Evolutionary conservation across 2,888 invertebrate species (phyloP).

Genomic region (Heliconius cydno): DNA sequence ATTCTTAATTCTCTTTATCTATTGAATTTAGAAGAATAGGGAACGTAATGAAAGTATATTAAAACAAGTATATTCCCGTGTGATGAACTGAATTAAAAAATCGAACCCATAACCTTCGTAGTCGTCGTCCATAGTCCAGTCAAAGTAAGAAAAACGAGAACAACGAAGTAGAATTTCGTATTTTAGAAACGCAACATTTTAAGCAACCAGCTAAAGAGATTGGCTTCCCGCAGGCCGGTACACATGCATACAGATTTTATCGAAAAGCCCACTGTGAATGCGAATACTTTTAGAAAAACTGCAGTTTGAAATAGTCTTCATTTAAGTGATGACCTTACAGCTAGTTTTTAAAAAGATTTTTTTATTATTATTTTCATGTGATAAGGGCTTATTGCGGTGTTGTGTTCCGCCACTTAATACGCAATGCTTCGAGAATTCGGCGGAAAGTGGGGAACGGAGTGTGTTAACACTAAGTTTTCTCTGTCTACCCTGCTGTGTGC

Average conservation of each 20-base stretch:
- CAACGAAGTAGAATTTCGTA: neutral
- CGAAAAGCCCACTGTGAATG: conserved; percentile 7
- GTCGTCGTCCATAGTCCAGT: too few species aligned
- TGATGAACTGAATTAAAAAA: too few species aligned
- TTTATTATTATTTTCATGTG: too few species aligned
- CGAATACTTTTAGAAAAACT: conserved; percentile 10
- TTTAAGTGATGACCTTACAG: too few species aligned
- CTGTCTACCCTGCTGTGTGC: too few species aligned
- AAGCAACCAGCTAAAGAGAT: conserved; percentile 18
- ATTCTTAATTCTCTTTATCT: neutral
- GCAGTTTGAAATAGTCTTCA: neutral
- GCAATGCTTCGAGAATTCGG: too few species aligned
- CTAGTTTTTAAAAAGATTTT: too few species aligned
- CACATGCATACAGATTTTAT: conserved; percentile 6
- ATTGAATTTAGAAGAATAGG: neutral
- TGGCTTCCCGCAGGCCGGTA: conserved; percentile 11
- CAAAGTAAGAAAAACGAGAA: neutral
- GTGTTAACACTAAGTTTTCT: too few species aligned
- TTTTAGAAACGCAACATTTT: conserved; percentile 19
- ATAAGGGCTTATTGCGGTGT: too few species aligned
- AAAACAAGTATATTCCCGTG: neutral
- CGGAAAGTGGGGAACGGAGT: too few species aligned
- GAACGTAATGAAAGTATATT: neutral
- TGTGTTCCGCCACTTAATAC: too few species aligned
- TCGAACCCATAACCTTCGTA: too few species aligned